These are phyloP conservation scores for Dicrostonyx torquatus DNA, from an alignment of 2,797 vertebrate genomes.

Conservation along the genomic window DNA sequence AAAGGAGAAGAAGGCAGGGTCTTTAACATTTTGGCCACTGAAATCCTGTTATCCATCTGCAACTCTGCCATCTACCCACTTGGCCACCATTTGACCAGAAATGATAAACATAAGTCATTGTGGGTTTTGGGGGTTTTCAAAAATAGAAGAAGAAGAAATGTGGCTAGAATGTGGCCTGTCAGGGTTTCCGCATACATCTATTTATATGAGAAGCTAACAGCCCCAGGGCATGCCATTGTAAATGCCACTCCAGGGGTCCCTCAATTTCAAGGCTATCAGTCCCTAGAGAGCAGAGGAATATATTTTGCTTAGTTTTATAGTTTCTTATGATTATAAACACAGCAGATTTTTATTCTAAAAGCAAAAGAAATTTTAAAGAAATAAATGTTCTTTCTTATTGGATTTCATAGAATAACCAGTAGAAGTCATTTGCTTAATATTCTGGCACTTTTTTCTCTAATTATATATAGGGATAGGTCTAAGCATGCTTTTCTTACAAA, in stretches of 20 bases:
- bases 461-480: neutral
- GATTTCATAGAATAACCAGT: neutral
- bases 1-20: constrained; percentile 57
- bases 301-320: neutral
- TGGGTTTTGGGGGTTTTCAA: constrained; percentile 78
- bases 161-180: constrained; percentile 59
- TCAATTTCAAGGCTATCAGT: neutral
- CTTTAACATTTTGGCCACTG: constrained; percentile 81
- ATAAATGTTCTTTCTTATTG: constrained; percentile 21
- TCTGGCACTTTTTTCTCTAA: neutral
- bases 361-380: neutral
- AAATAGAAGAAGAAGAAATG: constrained; percentile 72
- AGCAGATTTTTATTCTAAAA: constrained; percentile 28
- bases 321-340: neutral
- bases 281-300: neutral
- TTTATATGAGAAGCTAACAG: neutral
- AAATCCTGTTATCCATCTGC: constrained; percentile 78
- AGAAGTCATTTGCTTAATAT: constrained; percentile 7
- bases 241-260: neutral
- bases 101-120: constrained; percentile 80
- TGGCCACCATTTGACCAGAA: constrained; percentile 74
- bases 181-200: constrained; percentile 56
- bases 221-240: neutral
- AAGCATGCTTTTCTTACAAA: constrained; percentile 1
- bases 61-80: constrained; percentile 77